phyloP scores from a whole-genome alignment of 2,113 vertebrate genomes.

The Plestiodon gilberti region DNA sequence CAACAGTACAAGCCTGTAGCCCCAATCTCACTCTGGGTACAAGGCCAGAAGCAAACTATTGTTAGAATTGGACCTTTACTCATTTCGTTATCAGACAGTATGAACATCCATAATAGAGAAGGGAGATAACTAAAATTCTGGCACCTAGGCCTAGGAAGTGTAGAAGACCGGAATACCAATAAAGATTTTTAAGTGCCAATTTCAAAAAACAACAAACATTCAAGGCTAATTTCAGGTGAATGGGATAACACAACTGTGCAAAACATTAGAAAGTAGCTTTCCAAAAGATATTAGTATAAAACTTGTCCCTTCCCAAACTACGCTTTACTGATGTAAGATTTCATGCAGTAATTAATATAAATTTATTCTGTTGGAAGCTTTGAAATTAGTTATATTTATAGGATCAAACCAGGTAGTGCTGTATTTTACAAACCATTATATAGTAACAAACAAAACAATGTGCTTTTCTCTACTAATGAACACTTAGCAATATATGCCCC shows the following conservation, averaged over 20 bases:
- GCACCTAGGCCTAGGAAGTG: conserved; percentile 38
- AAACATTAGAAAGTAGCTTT: conserved; percentile 47
- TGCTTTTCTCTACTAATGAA: conserved; percentile 68
- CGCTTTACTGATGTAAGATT: conserved; percentile 61
- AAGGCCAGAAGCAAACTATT: neutral
- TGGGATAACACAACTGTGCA: conserved; percentile 43
- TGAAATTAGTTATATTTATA: conserved; percentile 74
- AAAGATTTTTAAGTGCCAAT: conserved; percentile 35
- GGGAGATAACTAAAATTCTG: conserved; percentile 40
- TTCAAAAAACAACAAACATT: conserved; percentile 29
- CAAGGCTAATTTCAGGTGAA: conserved; percentile 55
- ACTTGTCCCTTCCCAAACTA: conserved; percentile 47
- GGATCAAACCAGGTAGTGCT: conserved; percentile 67
- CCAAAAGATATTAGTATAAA: conserved; percentile 18
- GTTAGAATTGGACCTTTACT: neutral
- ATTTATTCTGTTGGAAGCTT: conserved; percentile 72
- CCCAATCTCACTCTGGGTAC: neutral
- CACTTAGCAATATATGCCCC: conserved; percentile 10
- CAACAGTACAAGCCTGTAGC: neutral
- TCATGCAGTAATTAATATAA: conserved; percentile 74
- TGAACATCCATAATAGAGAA: conserved; percentile 45
- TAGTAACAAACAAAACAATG: conserved; percentile 57
- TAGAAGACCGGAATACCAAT: conserved; percentile 22
- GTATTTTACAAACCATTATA: conserved; percentile 60
- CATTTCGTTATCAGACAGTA: conserved; percentile 20